Evolutionary conservation across 1,140 invertebrate genomes (phyloP).

Genomic region (Portunus trituberculatus): DNA sequence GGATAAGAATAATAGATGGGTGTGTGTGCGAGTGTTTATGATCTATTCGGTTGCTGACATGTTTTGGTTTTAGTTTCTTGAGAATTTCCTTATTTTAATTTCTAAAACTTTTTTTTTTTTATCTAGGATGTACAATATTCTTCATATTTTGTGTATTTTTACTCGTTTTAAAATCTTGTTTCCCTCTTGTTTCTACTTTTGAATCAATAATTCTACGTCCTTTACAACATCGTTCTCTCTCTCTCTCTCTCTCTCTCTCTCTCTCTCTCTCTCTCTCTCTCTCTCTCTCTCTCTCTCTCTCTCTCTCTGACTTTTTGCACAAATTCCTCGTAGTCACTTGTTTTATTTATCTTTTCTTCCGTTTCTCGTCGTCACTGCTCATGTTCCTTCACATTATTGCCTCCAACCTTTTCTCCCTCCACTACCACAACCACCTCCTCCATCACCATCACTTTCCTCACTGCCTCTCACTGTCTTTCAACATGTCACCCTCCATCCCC

Average conservation of each 20-base stretch:
- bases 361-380: background rate
- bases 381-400: background rate
- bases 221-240: background rate
- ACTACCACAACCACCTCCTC: background rate
- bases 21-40: too few relatives aligned
- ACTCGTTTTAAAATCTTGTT: too few relatives aligned
- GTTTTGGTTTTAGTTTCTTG: too few relatives aligned
- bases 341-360: background rate
- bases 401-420: background rate
- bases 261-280: background rate
- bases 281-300: constrained; percentile 41
- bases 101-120: too few relatives aligned
- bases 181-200: too few relatives aligned
- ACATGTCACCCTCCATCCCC: background rate
- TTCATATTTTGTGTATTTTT: too few relatives aligned
- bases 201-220: too few relatives aligned
- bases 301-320: background rate
- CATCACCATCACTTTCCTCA: constrained; percentile 2
- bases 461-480: background rate
- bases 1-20: too few relatives aligned
- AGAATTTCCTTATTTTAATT: too few relatives aligned
- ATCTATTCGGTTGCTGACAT: too few relatives aligned
- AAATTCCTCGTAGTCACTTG: background rate
- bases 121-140: too few relatives aligned
- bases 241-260: background rate